Conservation (phyloP, 2,888 invertebrate species). For the Andrena hattorfiana region DNA sequence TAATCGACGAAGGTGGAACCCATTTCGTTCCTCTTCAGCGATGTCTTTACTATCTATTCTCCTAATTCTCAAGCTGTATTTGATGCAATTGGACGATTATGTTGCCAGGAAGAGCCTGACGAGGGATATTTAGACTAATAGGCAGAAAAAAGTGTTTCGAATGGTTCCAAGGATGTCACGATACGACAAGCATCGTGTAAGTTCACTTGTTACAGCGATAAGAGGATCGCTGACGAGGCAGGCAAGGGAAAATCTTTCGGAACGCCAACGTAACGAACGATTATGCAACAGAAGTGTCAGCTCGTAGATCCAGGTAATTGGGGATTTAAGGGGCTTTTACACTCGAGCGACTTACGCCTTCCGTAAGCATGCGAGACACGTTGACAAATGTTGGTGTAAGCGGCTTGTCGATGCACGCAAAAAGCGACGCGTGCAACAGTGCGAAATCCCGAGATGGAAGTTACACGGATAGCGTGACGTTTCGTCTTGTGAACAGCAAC, state of each 20-base stretch:
- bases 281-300: conserved; percentile 55
- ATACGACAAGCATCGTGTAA: conserved; percentile 35
- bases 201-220: conserved; percentile 45
- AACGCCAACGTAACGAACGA: conserved; percentile 53
- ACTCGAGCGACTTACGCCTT: conserved; percentile 45
- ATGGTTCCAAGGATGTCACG: conserved; percentile 9
- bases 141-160: not conserved
- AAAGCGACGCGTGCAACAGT: conserved; percentile 17
- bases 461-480: conserved; percentile 4
- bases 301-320: conserved; percentile 67
- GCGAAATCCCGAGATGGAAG: conserved; percentile 14
- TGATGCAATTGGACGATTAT: not conserved
- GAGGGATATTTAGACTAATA: not conserved
- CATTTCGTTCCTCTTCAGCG: too few relatives aligned
- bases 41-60: too few relatives aligned
- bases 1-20: not conserved
- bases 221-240: conserved; percentile 48
- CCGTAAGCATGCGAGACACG: conserved; percentile 50
- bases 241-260: conserved; percentile 27
- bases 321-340: conserved; percentile 63
- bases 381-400: conserved; percentile 56
- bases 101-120: too few relatives aligned
- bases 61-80: too few relatives aligned
- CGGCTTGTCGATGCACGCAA: conserved; percentile 39
- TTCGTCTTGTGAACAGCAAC: conserved; percentile 1